Evolutionary conservation across 2,888 invertebrate species (phyloP).

Genomic region (Mythimna albipuncta): DNA sequence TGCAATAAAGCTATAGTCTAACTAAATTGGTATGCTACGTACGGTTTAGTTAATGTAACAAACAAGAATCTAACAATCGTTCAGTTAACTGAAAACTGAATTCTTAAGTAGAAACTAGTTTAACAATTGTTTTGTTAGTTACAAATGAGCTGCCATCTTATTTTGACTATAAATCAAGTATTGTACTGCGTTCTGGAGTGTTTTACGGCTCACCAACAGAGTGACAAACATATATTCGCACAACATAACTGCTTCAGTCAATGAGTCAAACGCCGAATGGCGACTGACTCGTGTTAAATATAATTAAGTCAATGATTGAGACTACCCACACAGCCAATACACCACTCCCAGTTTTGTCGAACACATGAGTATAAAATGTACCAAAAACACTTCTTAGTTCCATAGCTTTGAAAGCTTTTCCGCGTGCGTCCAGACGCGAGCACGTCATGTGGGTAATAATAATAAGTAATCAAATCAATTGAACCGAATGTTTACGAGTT

Average conservation of each 20-base stretch:
- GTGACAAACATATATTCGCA: too few species aligned
- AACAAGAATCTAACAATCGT: not conserved
- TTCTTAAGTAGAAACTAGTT: not conserved
- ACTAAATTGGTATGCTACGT: conserved; percentile 63
- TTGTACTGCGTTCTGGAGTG: too few species aligned
- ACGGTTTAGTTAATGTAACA: conserved; percentile 43
- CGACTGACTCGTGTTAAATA: too few species aligned
- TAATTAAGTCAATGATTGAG: too few species aligned
- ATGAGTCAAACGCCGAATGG: too few species aligned
- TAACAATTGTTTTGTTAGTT: conserved; percentile 13
- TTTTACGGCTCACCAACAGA: too few species aligned
- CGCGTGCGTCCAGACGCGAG: conserved; percentile 1
- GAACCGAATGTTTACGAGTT: conserved; percentile 42
- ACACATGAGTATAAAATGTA: conserved; percentile 14
- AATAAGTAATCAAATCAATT: conserved; percentile 42
- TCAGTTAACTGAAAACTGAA: conserved; percentile 26
- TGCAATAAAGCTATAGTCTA: conserved; percentile 69
- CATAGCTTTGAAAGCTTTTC: not conserved
- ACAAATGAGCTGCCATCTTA: conserved; percentile 13
- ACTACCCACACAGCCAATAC: too few species aligned
- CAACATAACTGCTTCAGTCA: too few species aligned
- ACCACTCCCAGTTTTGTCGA: not conserved
- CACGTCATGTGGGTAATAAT: conserved; percentile 16
- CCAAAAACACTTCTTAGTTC: conserved; percentile 23
- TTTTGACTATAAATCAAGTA: conserved; percentile 21